phyloP scores from a whole-genome alignment of 2,888 invertebrate genomes.

The Cristatella mucedo region DNA sequence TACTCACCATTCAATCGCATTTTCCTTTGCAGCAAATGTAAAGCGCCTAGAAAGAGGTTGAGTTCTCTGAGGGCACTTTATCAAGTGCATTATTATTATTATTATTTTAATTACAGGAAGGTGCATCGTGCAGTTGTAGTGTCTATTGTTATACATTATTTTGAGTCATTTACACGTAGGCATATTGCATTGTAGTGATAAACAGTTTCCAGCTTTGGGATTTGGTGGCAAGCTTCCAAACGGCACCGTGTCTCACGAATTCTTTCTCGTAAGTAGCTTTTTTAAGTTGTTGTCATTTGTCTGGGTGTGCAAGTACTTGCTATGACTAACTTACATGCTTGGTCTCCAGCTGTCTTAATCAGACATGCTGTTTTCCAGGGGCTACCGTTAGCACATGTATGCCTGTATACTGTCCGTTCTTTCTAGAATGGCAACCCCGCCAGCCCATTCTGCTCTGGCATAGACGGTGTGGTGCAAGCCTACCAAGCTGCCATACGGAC shows the following conservation, averaged over 20 bases:
- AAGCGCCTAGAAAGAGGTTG: too few species aligned
- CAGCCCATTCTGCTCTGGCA: conserved; percentile 41
- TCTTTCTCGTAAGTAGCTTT: conserved; percentile 13
- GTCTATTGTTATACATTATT: background rate
- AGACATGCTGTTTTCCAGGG: too few species aligned
- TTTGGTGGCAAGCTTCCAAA: conserved; percentile 40
- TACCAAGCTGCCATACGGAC: conserved; percentile 25
- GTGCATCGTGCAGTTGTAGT: too few species aligned
- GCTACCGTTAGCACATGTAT: conserved; percentile 10
- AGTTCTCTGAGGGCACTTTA: too few species aligned
- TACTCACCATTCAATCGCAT: too few species aligned
- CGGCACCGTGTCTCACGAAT: conserved; percentile 12
- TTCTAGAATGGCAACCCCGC: conserved; percentile 42
- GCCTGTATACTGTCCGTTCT: background rate
- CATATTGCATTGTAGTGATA: conserved; percentile 27
- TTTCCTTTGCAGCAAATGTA: too few species aligned
- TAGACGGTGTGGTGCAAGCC: conserved; percentile 30
- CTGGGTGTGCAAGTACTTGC: too few species aligned
- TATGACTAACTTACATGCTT: too few species aligned
- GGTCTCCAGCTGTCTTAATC: too few species aligned
- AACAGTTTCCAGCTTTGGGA: conserved; percentile 38
- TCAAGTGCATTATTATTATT: too few species aligned
- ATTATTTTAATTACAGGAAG: background rate
- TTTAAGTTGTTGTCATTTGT: too few species aligned
- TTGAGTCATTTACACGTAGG: too few species aligned